Conservation (phyloP, 2,113 vertebrate genomes). For the Cyprinodon variegatus region DNA sequence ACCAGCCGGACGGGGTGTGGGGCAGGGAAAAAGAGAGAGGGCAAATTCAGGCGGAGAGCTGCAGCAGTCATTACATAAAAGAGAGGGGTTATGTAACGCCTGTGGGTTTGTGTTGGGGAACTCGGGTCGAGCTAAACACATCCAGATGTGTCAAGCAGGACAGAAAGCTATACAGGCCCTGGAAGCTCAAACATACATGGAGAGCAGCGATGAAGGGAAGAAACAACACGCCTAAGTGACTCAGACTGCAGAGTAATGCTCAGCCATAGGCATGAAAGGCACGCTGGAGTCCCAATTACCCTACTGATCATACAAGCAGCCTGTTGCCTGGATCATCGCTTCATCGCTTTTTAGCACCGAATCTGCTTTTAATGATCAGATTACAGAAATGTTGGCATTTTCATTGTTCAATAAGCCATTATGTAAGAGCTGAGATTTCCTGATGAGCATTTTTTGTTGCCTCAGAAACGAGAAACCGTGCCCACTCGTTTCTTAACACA, state of each 20-base stretch:
- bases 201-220: slow-evolving; percentile 5
- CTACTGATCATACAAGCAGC: slow-evolving; percentile 24
- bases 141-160: slow-evolving; percentile 73
- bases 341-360: not conserved
- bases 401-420: slow-evolving; percentile 39
- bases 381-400: slow-evolving; percentile 17
- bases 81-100: slow-evolving; percentile 70
- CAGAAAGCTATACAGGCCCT: slow-evolving; percentile 43
- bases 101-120: slow-evolving; percentile 67
- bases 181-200: slow-evolving; percentile 5
- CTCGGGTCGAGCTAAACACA: slow-evolving; percentile 63
- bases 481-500: slow-evolving; percentile 56
- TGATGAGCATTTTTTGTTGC: slow-evolving; percentile 67
- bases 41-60: slow-evolving; percentile 67
- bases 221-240: slow-evolving; percentile 29
- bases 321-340: not conserved
- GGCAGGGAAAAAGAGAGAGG: slow-evolving; percentile 60
- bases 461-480: slow-evolving; percentile 57
- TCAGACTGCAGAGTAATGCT: slow-evolving; percentile 70
- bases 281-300: slow-evolving; percentile 46
- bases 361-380: slow-evolving; percentile 8
- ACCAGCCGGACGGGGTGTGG: slow-evolving; percentile 58
- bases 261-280: slow-evolving; percentile 63
- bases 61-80: slow-evolving; percentile 77
- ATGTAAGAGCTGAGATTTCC: slow-evolving; percentile 64